Percentiles rank a stretch among this genome's conserved stretches.
phyloP scores from a whole-genome alignment of 1,140 invertebrate species.

The Lutraria rhynchaena region DNA sequence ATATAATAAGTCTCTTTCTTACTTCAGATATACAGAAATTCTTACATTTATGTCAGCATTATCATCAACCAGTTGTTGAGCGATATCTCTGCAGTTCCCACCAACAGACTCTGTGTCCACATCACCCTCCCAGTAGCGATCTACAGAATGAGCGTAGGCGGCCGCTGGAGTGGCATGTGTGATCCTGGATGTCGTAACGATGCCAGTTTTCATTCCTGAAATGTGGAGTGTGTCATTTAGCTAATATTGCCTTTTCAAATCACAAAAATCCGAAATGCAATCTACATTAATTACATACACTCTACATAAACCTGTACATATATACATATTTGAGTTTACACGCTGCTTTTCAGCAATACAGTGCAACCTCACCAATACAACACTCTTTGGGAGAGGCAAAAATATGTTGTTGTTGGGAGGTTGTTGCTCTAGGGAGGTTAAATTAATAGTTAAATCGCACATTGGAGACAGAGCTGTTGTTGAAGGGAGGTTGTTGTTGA shows the following conservation, averaged over 20 bases:
- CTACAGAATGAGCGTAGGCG: constrained; percentile 90
- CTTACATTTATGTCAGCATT: constrained; percentile 65
- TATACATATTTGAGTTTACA: not conserved
- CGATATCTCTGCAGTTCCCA: constrained; percentile 76
- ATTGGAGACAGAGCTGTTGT: no score
- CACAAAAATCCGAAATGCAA: no score
- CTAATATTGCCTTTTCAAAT: not conserved
- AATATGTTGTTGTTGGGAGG: no score
- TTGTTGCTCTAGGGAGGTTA: no score
- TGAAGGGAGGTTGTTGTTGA: no score
- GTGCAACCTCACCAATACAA: no score
- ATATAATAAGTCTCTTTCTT: no score
- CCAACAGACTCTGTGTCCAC: constrained; percentile 53
- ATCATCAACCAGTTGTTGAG: constrained; percentile 72
- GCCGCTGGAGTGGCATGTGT: constrained; percentile 95
- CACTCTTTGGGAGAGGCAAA: no score
- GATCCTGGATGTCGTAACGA: constrained; percentile 95
- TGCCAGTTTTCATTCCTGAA: constrained; percentile 90
- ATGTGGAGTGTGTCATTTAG: not conserved
- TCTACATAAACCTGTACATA: not conserved
- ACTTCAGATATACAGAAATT: no score
- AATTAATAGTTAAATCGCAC: no score
- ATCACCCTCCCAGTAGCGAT: constrained; percentile 82
- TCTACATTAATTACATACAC: no score
- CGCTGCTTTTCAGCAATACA: no score